Evolutionary conservation across 2,797 vertebrate genomes (phyloP), one percentile per base, ranked within the genome.

Genomic region (Meda fulgida): DNA sequence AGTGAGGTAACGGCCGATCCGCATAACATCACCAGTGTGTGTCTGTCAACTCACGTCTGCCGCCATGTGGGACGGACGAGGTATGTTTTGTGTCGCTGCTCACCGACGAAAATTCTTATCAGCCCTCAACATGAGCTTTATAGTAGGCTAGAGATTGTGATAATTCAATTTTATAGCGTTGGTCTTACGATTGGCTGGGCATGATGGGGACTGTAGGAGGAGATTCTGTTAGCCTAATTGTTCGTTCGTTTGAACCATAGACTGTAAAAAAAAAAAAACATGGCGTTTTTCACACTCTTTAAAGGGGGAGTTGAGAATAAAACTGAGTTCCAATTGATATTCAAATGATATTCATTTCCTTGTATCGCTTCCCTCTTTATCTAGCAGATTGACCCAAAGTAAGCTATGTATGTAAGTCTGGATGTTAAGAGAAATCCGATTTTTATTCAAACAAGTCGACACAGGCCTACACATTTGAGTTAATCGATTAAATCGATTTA

Each of bases 41-140:
- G 40, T 13, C 11, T 43, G 65, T 71, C n/a, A 79, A 88, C 83
- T 87, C 84, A 87, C 78, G 66, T 86, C 91, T 91, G 93, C 95
- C 95, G 92, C 92, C 94, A 36, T 14, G 92, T 87, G 95, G 43
- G 93, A 89, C 89, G n/a, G 8, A 3, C 5, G 3, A 58, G 69
- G 18, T 14, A 40, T 58, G 26, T 55, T 46, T 36, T 65, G 51
- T 18, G 53, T 18, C 13, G 16, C 55, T 67, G 11, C 31, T 67
- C 23, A 53, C 9, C 58, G 36, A 55, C 36, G 1, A 40, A 40
- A 53, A n/a, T 10, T 10, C 23, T 40, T 69, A 40, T 53, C 70
- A 83, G 19, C 19, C 2, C 13, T n/a, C 38, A 3, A 23, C 13
- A 38, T 21, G 0, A 55, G 16, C 55, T 21, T 19, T 63, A 10